Evolutionary conservation across 2,888 invertebrate genomes (phyloP).

Genomic region (Papilio demoleus): DNA sequence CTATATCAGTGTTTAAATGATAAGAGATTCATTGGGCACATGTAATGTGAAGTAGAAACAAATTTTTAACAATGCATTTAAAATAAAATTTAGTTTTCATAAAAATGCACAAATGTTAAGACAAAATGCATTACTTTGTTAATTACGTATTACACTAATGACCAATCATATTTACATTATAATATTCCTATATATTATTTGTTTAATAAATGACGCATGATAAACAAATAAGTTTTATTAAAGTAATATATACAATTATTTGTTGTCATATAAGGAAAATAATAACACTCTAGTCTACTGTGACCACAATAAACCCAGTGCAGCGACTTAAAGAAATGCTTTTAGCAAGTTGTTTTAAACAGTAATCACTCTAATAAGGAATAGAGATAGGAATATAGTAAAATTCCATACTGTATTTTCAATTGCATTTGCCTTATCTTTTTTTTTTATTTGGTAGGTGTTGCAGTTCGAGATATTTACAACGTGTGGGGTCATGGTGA

Average conservation of each 20-base stretch:
- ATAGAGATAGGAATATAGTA: constrained; percentile 49
- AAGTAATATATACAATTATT: background rate
- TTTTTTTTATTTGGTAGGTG: constrained; percentile 52
- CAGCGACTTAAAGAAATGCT: background rate
- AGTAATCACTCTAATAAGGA: background rate
- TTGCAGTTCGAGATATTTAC: constrained; percentile 59
- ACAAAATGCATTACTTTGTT: background rate
- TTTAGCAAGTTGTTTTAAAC: background rate
- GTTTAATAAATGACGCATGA: background rate
- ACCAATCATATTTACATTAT: background rate
- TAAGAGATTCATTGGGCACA: too few relatives aligned
- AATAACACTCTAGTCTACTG: background rate
- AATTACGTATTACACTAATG: background rate
- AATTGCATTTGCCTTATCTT: background rate
- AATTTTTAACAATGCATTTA: too few relatives aligned
- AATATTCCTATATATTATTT: background rate
- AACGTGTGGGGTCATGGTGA: constrained; percentile 62
- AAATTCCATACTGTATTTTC: constrained; percentile 15
- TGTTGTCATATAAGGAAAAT: background rate
- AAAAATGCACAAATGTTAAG: too few relatives aligned
- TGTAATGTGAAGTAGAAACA: too few relatives aligned
- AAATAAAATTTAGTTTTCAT: too few relatives aligned
- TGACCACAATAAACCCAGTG: background rate
- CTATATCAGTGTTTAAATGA: too few relatives aligned
- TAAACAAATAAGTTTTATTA: background rate